A percentile compares a stretch with the other conserved stretches of the same genome.
phyloP scores from a whole-genome alignment of 2,888 invertebrate genomes.

The Diaprepes abbreviatus region DNA sequence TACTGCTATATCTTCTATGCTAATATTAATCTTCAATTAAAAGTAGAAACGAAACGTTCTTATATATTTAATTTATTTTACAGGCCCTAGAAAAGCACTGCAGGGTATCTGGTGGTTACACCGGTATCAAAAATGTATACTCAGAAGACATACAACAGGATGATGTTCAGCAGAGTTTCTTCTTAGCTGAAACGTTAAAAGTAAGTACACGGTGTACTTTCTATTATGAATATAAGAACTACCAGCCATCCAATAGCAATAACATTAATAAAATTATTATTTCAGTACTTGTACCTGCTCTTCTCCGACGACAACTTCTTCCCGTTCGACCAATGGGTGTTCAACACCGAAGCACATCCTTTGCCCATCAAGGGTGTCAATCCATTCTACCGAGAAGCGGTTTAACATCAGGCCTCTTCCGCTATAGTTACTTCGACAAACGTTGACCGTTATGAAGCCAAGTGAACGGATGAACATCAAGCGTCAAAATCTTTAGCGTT shows the following conservation, averaged over 20 bases:
- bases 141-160: slow-evolving; percentile 87
- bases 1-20: no score
- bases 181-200: slow-evolving; percentile 98
- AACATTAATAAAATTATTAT: no score
- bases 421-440: slow-evolving; percentile 4
- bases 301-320: slow-evolving; percentile 95
- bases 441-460: slow-evolving; percentile 24
- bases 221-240: no score
- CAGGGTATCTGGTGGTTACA: slow-evolving; percentile 91
- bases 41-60: no score
- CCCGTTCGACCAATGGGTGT: slow-evolving; percentile 96
- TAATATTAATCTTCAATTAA: no score
- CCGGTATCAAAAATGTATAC: slow-evolving; percentile 96
- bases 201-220: slow-evolving; percentile 73
- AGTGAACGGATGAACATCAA: slow-evolving; percentile 1
- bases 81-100: slow-evolving; percentile 95
- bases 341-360: slow-evolving; percentile 99
- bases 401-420: slow-evolving; percentile 25
- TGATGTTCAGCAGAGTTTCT: slow-evolving; percentile 99
- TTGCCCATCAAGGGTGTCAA: slow-evolving; percentile 89
- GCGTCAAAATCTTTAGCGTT: not conserved
- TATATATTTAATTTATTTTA: slow-evolving; percentile 55
- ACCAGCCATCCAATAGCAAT: no score
- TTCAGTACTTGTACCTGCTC: slow-evolving; percentile 94
- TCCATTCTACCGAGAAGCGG: slow-evolving; percentile 77